Evolutionary conservation across 2,797 vertebrate genomes (phyloP).

Genomic region (Diceros bicornis): DNA sequence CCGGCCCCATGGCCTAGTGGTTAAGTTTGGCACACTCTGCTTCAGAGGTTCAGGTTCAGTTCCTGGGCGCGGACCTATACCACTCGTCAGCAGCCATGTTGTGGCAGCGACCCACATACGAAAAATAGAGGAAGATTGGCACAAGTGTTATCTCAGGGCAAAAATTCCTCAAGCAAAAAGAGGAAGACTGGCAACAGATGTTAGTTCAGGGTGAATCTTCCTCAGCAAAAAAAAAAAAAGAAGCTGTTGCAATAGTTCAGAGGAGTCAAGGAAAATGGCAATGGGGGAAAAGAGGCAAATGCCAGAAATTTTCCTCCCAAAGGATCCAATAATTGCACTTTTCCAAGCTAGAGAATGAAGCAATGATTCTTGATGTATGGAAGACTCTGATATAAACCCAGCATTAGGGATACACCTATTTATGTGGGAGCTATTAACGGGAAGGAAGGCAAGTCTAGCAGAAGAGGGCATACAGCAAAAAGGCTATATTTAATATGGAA

Average conservation of each 20-base stretch:
- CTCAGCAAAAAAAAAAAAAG: too few species aligned
- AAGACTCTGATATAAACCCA: constrained; percentile 2
- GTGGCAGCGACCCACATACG: too few species aligned
- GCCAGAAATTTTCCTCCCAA: not conserved
- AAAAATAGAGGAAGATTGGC: too few species aligned
- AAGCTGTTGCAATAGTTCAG: not conserved
- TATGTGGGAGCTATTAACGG: not conserved
- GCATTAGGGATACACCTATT: not conserved
- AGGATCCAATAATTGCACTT: constrained; percentile 36
- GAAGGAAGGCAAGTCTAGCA: constrained; percentile 29
- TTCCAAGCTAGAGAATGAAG: constrained; percentile 10
- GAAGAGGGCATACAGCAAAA: constrained; percentile 13
- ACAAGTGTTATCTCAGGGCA: too few species aligned
- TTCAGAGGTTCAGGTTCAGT: too few species aligned
- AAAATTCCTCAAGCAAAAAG: too few species aligned
- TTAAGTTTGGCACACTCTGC: too few species aligned
- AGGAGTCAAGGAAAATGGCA: constrained; percentile 29
- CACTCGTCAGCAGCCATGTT: too few species aligned
- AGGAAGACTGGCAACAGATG: too few species aligned
- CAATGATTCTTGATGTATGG: not conserved
- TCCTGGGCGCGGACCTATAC: too few species aligned
- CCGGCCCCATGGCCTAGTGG: too few species aligned
- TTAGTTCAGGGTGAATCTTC: too few species aligned
- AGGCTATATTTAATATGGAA: constrained; percentile 1
- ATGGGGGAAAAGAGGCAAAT: not conserved